Evolutionary conservation across 2,888 invertebrate species (phyloP).

Genomic region (Teleiodes luculella): DNA sequence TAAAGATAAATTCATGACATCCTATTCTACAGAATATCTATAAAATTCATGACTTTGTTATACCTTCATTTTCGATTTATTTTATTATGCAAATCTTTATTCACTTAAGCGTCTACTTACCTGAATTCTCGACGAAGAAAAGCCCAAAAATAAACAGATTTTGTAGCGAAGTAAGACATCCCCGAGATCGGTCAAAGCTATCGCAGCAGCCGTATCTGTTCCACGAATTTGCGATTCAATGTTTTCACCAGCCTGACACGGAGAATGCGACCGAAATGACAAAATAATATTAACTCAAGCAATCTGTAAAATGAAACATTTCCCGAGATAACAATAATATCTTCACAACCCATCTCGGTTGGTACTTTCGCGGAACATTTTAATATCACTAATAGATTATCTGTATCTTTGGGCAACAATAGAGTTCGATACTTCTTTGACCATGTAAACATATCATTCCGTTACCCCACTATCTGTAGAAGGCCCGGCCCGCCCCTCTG

Average conservation of each 20-base stretch:
- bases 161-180: background rate
- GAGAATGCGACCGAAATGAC: slow-evolving; percentile 17
- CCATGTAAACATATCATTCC: slow-evolving; percentile 61
- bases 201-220: background rate
- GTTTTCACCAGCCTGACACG: slow-evolving; percentile 4
- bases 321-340: slow-evolving; percentile 40
- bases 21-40: slow-evolving; percentile 5
- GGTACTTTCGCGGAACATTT: slow-evolving; percentile 46
- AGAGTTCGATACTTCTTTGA: slow-evolving; percentile 54
- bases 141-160: slow-evolving; percentile 3
- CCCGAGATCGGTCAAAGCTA: slow-evolving; percentile 3
- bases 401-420: slow-evolving; percentile 64
- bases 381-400: slow-evolving; percentile 72
- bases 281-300: slow-evolving; percentile 37
- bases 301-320: slow-evolving; percentile 31
- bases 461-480: slow-evolving; percentile 51
- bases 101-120: slow-evolving; percentile 2
- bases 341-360: slow-evolving; percentile 39
- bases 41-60: background rate
- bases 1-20: slow-evolving; percentile 27
- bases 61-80: background rate
- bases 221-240: slow-evolving; percentile 8
- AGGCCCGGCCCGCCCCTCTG: slow-evolving; percentile 53
- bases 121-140: slow-evolving; percentile 1
- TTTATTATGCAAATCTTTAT: slow-evolving; percentile 8